phyloP scores from a whole-genome alignment of 2,888 invertebrate genomes.

The Tenodera sinensis region DNA sequence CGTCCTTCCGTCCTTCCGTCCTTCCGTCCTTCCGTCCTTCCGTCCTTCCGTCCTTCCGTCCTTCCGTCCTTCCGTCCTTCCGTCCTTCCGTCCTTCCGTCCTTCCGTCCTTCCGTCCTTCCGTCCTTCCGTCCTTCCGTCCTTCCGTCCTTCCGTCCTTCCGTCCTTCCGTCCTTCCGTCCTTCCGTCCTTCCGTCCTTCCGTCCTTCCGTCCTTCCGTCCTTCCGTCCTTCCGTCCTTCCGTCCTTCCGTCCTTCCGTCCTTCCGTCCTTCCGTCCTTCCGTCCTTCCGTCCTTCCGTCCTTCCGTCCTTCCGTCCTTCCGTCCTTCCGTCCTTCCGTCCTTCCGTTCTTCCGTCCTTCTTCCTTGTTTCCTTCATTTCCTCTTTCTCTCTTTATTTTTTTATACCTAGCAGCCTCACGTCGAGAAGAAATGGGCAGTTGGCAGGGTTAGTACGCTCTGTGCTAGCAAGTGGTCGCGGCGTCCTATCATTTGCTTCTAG shows the following conservation, averaged over 20 bases:
- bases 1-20: slow-evolving; percentile 19
- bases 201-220: slow-evolving; percentile 19
- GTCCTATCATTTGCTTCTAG: no score
- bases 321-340: slow-evolving; percentile 20
- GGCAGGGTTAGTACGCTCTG: no score
- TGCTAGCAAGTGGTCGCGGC: no score
- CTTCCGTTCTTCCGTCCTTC: slow-evolving; percentile 17
- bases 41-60: slow-evolving; percentile 18
- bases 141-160: slow-evolving; percentile 18
- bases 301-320: slow-evolving; percentile 18
- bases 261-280: slow-evolving; percentile 18
- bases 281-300: slow-evolving; percentile 18
- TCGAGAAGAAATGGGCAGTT: no score
- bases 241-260: slow-evolving; percentile 19
- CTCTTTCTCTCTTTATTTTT: no score
- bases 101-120: slow-evolving; percentile 17
- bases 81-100: slow-evolving; percentile 19
- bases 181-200: slow-evolving; percentile 18
- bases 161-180: slow-evolving; percentile 18
- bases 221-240: slow-evolving; percentile 17
- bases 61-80: slow-evolving; percentile 18
- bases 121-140: slow-evolving; percentile 19
- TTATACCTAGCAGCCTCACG: no score
- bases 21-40: slow-evolving; percentile 18
- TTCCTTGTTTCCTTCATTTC: no score